Base-by-base conservation (phyloP, 2,113 vertebrate species). In the Pseudopodoces humilis region DNA sequence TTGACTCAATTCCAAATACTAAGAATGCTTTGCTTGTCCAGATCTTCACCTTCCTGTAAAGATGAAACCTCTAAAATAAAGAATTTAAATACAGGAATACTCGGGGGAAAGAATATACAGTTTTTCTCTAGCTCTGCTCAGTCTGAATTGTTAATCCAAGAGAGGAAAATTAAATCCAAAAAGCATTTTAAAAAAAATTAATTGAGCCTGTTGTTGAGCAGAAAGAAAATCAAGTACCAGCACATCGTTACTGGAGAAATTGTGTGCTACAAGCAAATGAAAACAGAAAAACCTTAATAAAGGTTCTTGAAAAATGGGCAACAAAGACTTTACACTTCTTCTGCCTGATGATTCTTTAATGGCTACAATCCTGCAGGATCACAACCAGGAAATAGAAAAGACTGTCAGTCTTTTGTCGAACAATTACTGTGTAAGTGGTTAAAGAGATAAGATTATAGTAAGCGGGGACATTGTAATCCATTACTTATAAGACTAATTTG, bases 371-470 rank as follows among this genome's bases (percentile, higher is more conserved):
- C 89, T 95, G 56, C 70, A 87, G 62, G 53, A 92, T 76, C 88
- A 80, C 79, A 90, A 83, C 63, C 70, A 92, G 88, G 82, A 96
- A 95, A 94, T 4, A 72, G 85, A 76, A 88, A 83, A 92, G 18
- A 85, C 16, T 89, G 81, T 89, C 90, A 88, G 70, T 83, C 83
- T 85, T 94, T 89, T 95, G 74, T 91, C 8, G 0, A 92, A 72
- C 53, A 94, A 95, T 94, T 95, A 96, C 82, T 65, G 62, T 50
- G 31, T 91, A 95, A 95, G 65, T 91, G 89, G 74, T 91, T 95
- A 91, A 95, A 92, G 86, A 95, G 91, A 92, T 92, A 95, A 96
- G 84, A 87, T 76, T 95, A 82, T 60, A 92, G 77, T 82, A 79
- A 76, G 2, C 0, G 0, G 18, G 18, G 62, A 89, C 65, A 69